Base-by-base conservation (phyloP, 2,888 invertebrate genomes). In the Rotaria socialis region DNA sequence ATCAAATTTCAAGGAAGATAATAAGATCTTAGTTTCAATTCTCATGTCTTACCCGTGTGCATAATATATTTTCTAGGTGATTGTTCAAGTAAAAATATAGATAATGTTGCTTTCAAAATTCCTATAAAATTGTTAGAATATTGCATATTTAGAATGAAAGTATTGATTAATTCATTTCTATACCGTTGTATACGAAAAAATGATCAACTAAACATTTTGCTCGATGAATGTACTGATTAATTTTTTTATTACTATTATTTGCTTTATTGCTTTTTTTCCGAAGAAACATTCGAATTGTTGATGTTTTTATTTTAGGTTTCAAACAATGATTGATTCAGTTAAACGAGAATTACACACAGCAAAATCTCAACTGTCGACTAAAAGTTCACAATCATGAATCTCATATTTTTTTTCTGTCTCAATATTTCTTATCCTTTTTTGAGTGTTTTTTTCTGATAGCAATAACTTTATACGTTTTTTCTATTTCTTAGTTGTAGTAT, bases 271-370 rank as follows among this genome's bases (percentile, higher is more conserved):
- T 52, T 16, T 16, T 11, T 52, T 52, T 52, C 11, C 16, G 8
- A 52, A 14, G 52, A 52, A 16, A 52, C 16, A 52, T 52, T 16
- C 8, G 14, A 16, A 52, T 52, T 52, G 11, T 16, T 52, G 16
- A 16, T 14, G 27, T 41, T 16, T 47, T 47, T 43, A 14, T 11
- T 80, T 47, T 80, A 80, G 80, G 19, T 80, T 80, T 80, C 80
- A 80, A 80, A 47, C 80, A 47, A 80, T 80, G 80, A 80, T 80
- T 10, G 80, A 80, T 47, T 80, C 80, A n/a, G 47, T 80, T 47
- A 80, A 80, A 80, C 80, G 80, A 47, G 80, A 80, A 24, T 80
- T 80, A 43, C 80, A 80, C 11, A 47, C 80, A 24, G 80, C 80
- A 4, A 80, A 80, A 80, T n/a, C n/a, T 47, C 80, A 80, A 80